Evolutionary conservation across 1,140 invertebrate species (phyloP).

Genomic region (Drosophila sp.): DNA sequence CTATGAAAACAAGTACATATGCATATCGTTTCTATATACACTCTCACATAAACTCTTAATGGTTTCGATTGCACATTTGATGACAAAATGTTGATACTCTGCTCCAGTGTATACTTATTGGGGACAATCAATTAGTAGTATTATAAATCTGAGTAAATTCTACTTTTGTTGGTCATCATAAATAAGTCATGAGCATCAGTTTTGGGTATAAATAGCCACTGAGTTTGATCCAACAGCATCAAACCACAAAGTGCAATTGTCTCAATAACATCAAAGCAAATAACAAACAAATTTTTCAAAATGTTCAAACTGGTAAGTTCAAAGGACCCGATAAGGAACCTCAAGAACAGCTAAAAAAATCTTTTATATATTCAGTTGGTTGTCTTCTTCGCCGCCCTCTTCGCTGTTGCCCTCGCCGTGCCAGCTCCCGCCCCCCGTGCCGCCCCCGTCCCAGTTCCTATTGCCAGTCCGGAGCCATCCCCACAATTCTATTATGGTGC

Average conservation of each 20-base stretch:
- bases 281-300: slow-evolving; percentile 56
- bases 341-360: not conserved
- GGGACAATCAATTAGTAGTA: slow-evolving; percentile 38
- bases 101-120: not conserved
- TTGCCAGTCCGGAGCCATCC: slow-evolving; percentile 69
- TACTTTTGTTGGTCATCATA: slow-evolving; percentile 48
- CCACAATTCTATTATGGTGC: slow-evolving; percentile 75
- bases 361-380: slow-evolving; percentile 54
- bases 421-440: slow-evolving; percentile 65
- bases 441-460: slow-evolving; percentile 63
- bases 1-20: slow-evolving; percentile 50
- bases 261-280: slow-evolving; percentile 50
- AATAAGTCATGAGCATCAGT: slow-evolving; percentile 71
- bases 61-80: not conserved
- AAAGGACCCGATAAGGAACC: not conserved
- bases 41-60: not conserved
- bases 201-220: slow-evolving; percentile 66
- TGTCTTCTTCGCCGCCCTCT: slow-evolving; percentile 76
- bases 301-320: slow-evolving; percentile 83
- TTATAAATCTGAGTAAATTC: slow-evolving; percentile 47
- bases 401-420: slow-evolving; percentile 66
- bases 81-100: not conserved
- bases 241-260: slow-evolving; percentile 66
- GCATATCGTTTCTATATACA: not conserved
- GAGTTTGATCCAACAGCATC: slow-evolving; percentile 49